Conservation (phyloP, 2,797 vertebrate genomes). For the Carduelis carduelis region DNA sequence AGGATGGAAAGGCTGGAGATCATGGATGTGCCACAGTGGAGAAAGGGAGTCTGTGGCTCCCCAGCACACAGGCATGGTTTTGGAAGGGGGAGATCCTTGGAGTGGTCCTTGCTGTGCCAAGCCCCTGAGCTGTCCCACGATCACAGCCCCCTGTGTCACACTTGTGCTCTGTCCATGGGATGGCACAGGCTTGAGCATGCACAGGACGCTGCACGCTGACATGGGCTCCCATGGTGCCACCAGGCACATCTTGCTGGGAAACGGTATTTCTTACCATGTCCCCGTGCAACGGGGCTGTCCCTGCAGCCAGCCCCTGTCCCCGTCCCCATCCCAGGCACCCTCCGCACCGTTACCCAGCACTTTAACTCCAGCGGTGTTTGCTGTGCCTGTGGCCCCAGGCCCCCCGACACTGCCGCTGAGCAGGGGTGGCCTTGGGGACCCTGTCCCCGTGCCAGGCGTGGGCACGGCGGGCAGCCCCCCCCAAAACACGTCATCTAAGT, state of each 20-base stretch:
- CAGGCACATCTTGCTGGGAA: not conserved
- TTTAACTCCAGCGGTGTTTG: slow-evolving; percentile 63
- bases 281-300: not conserved
- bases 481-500: slow-evolving; percentile 88
- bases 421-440: slow-evolving; percentile 4
- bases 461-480: not conserved
- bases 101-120: not conserved
- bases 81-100: not conserved
- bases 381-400: not conserved
- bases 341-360: slow-evolving; percentile 43
- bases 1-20: not conserved
- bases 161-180: not conserved
- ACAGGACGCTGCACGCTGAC: fast-evolving
- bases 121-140: not conserved
- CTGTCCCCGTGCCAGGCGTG: slow-evolving; percentile 22
- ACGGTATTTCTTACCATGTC: not conserved
- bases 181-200: not conserved
- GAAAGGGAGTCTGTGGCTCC: not conserved
- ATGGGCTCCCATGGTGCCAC: not conserved
- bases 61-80: not conserved
- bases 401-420: not conserved
- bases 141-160: not conserved
- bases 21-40: fast-evolving
- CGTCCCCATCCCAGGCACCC: not conserved
- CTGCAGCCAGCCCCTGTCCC: not conserved